phyloP scores from a whole-genome alignment of 2,113 vertebrate genomes.

The Eulemur rufifrons region DNA sequence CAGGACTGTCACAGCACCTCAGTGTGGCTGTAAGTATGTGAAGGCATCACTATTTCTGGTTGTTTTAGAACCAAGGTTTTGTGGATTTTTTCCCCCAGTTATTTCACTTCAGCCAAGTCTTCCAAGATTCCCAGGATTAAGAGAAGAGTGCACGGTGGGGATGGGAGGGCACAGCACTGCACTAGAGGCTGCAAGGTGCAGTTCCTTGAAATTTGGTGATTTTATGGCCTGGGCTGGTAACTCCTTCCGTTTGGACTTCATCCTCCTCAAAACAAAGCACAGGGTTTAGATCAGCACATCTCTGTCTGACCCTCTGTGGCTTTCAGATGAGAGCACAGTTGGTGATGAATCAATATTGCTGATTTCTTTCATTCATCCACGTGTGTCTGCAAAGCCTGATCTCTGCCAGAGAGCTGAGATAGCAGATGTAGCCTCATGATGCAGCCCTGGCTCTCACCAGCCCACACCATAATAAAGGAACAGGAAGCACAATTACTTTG shows the following conservation, averaged over 20 bases:
- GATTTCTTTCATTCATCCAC: not conserved
- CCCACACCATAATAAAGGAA: not conserved
- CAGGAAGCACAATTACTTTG: not conserved
- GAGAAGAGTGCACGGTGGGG: not conserved
- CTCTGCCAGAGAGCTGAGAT: not conserved
- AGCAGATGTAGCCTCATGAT: fast-evolving
- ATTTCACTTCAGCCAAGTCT: not conserved
- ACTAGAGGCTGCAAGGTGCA: fast-evolving
- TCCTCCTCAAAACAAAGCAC: not conserved
- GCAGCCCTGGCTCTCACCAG: not conserved
- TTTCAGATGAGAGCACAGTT: not conserved
- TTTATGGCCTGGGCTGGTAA: not conserved
- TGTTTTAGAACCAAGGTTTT: not conserved
- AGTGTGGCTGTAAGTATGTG: fast-evolving
- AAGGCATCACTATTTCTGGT: fast-evolving
- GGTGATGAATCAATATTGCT: not conserved
- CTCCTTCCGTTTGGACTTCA: not conserved
- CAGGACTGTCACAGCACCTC: fast-evolving
- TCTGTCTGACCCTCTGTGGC: not conserved
- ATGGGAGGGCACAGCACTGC: fast-evolving
- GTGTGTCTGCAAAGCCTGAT: not conserved
- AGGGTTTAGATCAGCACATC: not conserved
- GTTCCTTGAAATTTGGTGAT: not conserved
- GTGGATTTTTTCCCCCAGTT: too few relatives aligned
- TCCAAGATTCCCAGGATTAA: not conserved